phyloP scores from a whole-genome alignment of 2,888 invertebrate species.

The Ceramica pisi region DNA sequence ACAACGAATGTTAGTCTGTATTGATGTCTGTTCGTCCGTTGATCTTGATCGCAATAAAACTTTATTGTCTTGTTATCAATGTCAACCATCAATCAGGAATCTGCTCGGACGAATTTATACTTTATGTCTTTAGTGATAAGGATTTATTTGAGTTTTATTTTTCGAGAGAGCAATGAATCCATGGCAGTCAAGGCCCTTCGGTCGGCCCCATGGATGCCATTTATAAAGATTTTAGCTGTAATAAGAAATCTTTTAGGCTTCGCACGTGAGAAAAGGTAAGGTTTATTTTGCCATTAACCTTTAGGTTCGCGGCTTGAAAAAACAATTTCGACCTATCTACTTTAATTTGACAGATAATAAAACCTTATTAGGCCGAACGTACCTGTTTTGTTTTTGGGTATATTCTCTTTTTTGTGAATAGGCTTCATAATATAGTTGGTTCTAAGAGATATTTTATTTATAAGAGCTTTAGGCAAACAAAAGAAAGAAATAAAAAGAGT shows the following conservation, averaged over 20 bases:
- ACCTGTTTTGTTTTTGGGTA: neutral
- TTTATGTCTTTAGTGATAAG: conserved; percentile 25
- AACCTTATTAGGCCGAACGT: conserved; percentile 27
- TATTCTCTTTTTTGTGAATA: neutral
- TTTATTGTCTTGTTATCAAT: conserved; percentile 69
- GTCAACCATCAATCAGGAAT: conserved; percentile 58
- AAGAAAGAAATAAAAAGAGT: too few species aligned
- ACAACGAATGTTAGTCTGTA: conserved; percentile 48
- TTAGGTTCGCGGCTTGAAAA: neutral
- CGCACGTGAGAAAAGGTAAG: conserved; percentile 33
- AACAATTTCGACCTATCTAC: neutral
- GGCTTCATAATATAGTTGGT: too few species aligned
- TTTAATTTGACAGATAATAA: conserved; percentile 34
- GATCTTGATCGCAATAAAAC: conserved; percentile 69
- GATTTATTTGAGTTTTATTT: conserved; percentile 16
- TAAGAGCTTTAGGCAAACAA: too few species aligned
- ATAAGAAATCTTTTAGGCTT: conserved; percentile 44
- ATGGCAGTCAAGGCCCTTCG: conserved; percentile 53
- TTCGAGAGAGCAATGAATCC: conserved; percentile 49
- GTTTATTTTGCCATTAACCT: conserved; percentile 28
- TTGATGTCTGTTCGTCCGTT: conserved; percentile 59
- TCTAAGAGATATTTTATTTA: too few species aligned
- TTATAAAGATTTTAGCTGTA: conserved; percentile 52
- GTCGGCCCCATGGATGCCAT: conserved; percentile 40
- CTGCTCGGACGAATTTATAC: conserved; percentile 19